Conservation (phyloP, 2,888 invertebrate genomes). For the Achlya flavicornis region DNA sequence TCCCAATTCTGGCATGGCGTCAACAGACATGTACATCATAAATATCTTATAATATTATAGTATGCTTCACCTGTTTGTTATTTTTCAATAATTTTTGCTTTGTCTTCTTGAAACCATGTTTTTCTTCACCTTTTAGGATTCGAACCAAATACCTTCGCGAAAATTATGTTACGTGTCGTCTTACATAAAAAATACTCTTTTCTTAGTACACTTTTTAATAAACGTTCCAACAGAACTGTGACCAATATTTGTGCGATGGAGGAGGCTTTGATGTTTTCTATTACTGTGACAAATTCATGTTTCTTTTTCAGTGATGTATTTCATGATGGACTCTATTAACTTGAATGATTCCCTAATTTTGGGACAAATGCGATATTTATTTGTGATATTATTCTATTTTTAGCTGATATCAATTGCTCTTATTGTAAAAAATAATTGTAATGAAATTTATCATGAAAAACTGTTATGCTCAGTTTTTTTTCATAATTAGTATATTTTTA, state of each 20-base stretch:
- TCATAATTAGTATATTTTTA: no score
- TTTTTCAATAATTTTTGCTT: background rate
- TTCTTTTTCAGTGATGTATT: constrained; percentile 1
- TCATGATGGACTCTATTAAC: background rate
- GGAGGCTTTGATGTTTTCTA: background rate
- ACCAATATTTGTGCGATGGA: background rate
- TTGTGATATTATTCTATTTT: background rate
- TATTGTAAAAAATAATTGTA: background rate
- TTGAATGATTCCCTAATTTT: constrained; percentile 5
- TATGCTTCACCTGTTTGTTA: background rate
- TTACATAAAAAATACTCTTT: no score
- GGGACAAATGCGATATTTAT: background rate
- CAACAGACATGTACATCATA: constrained; percentile 14
- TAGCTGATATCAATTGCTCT: background rate
- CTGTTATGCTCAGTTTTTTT: no score
- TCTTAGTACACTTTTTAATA: background rate
- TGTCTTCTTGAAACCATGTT: background rate
- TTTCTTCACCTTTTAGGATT: no score
- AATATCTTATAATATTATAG: background rate
- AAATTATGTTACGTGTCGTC: no score
- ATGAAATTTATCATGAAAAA: no score
- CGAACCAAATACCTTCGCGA: no score
- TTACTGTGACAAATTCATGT: constrained; percentile 2
- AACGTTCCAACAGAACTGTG: no score
- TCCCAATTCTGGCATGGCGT: constrained; percentile 27